Base-by-base conservation (phyloP, 2,113 vertebrate species). In the Thinocorus orbignyianus region DNA sequence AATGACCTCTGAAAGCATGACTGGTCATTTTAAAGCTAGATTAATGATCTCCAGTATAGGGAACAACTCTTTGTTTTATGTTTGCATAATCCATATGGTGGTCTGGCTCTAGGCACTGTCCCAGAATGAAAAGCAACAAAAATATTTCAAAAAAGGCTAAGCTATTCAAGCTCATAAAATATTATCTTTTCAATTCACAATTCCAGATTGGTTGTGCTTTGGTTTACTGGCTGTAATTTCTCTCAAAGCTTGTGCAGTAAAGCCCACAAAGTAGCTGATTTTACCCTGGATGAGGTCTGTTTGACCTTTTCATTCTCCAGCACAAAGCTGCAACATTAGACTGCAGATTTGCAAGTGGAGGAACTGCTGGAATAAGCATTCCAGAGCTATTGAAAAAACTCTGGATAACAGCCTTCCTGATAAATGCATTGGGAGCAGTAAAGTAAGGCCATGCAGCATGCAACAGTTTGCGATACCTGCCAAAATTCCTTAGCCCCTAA, bases 1-100 rank as follows among this genome's bases (percentile, higher is more conserved):
- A 81, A 42, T 37, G 69, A 93, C 91, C 77, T 81, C 60, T 61
- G 86, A 87, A 81, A 84, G 77, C 48, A 84, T 0, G 0, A 60
- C 9, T 61, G 41, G 13, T 86, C 61, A 91, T 77, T 91, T 84
- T 82, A 93, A 89, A 92, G 39, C 48, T 49, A 95, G 86, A 92
- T 86, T 74, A 91, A 92, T 37, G 49, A 90, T 69, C 72, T 41
- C 44, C 31, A 65, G 42, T 18, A 23, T 16, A 65, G 48, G 93
- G 52, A 81, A 30, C 64, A 69, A 71, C 13, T 35, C 44, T 93
- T 71, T 35, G 26, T 17, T 73, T 86, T 49, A 30, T 17, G 37
- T 92, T 92, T 89, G 61, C 70, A 61, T 64, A 65, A 77, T 84
- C 82, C 77, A 86, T 64, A 90, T 39, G 65, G 83, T 68, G 41